These are phyloP conservation scores for Troides helena DNA, from an alignment of 2,888 invertebrate genomes.

Conservation along the genomic window DNA sequence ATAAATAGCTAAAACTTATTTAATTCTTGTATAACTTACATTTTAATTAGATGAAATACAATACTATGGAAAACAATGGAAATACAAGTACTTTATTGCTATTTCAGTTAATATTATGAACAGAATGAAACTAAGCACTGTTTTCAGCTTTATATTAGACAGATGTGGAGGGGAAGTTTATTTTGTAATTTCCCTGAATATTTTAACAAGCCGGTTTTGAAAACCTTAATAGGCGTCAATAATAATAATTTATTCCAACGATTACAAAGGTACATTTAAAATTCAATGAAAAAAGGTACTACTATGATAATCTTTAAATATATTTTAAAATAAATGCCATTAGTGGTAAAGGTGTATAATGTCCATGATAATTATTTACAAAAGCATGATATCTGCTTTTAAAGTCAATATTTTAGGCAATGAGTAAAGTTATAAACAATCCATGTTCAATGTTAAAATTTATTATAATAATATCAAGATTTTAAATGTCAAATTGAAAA, in stretches of 20 bases:
- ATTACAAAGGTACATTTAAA: background rate
- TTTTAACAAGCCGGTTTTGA: background rate
- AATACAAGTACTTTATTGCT: background rate
- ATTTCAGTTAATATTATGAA: background rate
- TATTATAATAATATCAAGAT: too few relatives aligned
- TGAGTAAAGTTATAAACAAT: too few relatives aligned
- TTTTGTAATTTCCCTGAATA: background rate
- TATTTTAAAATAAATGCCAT: too few relatives aligned
- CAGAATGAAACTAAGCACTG: background rate
- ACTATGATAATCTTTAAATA: too few relatives aligned
- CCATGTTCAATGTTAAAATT: too few relatives aligned
- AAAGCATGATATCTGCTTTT: too few relatives aligned
- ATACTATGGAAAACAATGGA: background rate
- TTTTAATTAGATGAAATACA: background rate
- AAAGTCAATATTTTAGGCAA: too few relatives aligned
- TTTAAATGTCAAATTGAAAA: too few relatives aligned
- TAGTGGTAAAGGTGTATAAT: too few relatives aligned
- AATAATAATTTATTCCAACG: background rate
- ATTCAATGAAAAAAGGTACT: too few relatives aligned
- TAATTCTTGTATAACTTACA: background rate
- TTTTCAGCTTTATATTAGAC: background rate
- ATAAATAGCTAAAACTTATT: background rate
- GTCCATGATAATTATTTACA: too few relatives aligned
- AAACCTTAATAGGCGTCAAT: background rate
- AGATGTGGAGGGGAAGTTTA: background rate